Evolutionary conservation across 2,888 invertebrate genomes (phyloP).

Genomic region (Cheilosia soror): DNA sequence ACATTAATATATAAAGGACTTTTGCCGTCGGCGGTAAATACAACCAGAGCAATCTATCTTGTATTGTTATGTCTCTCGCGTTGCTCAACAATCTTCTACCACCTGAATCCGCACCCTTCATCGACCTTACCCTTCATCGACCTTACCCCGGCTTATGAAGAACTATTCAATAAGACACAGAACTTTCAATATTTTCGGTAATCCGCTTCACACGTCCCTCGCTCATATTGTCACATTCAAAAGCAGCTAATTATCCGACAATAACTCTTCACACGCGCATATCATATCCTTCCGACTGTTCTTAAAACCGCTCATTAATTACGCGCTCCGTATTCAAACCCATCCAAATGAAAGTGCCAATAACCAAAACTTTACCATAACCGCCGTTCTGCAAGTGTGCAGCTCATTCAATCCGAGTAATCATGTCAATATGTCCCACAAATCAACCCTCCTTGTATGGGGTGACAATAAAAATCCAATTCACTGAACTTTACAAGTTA

Average conservation of each 20-base stretch:
- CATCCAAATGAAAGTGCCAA: conserved; percentile 59
- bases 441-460: conserved; percentile 39
- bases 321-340: conserved; percentile 58
- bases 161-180: no score
- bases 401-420: conserved; percentile 49
- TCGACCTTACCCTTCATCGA: no score
- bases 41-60: no score
- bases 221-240: not conserved
- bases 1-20: no score
- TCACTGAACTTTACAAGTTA: conserved; percentile 62
- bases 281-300: conserved; percentile 62
- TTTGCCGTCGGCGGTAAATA: no score
- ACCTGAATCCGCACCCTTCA: no score
- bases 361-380: conserved; percentile 35
- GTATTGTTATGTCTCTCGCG: no score
- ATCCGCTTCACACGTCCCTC: no score
- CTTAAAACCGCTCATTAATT: conserved; percentile 69
- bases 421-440: conserved; percentile 42
- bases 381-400: conserved; percentile 21
- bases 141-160: no score
- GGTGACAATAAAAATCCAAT: conserved; percentile 42
- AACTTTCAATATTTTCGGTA: no score
- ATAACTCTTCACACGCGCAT: conserved; percentile 57
- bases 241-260: conserved; percentile 42
- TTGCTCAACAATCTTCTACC: no score